phyloP scores from a whole-genome alignment of 2,113 vertebrate genomes.

The Mirounga angustirostris region DNA sequence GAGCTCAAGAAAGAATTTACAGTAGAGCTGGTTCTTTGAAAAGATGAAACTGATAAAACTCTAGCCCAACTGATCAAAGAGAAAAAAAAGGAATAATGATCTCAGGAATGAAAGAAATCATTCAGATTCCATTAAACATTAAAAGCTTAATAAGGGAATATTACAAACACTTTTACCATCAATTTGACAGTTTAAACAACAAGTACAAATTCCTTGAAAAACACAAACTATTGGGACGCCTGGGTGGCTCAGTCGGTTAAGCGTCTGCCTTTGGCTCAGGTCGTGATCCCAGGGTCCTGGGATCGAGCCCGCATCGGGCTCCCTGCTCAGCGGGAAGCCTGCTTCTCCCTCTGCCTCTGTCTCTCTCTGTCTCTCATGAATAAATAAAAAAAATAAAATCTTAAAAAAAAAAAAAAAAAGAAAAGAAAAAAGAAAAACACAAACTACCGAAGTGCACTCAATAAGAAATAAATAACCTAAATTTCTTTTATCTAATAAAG shows the following conservation, averaged over 20 bases:
- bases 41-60: neutral
- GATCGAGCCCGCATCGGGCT: no score
- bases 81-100: neutral
- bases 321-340: no score
- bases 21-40: neutral
- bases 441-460: neutral
- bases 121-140: neutral
- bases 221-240: neutral
- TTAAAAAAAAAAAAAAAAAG: no score
- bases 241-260: no score
- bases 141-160: neutral
- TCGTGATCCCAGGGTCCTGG: no score
- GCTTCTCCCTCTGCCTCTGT: no score
- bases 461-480: neutral
- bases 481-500: neutral
- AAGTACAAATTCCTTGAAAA: neutral
- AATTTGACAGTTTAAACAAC: neutral
- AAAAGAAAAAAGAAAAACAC: neutral
- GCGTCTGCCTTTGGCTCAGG: no score
- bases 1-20: neutral
- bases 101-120: neutral
- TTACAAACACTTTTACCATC: neutral
- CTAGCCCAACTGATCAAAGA: neutral
- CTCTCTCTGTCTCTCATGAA: no score
- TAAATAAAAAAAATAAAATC: no score